phyloP scores from a whole-genome alignment of 2,888 invertebrate species.

The Hydriomena furcata region DNA sequence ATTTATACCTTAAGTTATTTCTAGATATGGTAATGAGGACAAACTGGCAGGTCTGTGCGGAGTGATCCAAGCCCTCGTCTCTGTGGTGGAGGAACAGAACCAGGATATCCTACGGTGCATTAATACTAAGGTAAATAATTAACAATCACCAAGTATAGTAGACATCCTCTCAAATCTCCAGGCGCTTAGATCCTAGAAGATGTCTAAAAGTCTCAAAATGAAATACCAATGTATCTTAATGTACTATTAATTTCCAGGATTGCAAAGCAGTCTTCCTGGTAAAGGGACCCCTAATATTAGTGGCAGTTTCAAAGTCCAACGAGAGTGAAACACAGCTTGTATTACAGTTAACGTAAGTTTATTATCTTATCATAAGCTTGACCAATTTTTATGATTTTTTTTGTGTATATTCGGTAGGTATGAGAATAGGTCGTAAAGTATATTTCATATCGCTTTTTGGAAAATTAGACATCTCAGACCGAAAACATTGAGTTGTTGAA shows the following conservation, averaged over 20 bases:
- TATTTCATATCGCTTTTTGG: too few relatives aligned
- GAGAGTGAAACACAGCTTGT: conserved; percentile 93
- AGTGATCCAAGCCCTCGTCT: conserved; percentile 96
- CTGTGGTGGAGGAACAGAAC: conserved; percentile 92
- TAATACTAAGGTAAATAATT: conserved; percentile 44
- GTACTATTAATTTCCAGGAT: conserved; percentile 70
- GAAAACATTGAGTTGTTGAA: too few relatives aligned
- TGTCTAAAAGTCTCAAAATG: too few relatives aligned
- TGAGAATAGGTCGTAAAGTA: too few relatives aligned
- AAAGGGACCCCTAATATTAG: conserved; percentile 95
- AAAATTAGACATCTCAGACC: too few relatives aligned
- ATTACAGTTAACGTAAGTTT: conserved; percentile 93
- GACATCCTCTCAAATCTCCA: too few relatives aligned
- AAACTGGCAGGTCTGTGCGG: conserved; percentile 97
- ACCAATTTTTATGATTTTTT: too few relatives aligned
- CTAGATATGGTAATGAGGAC: conserved; percentile 95
- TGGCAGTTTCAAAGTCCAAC: conserved; percentile 91
- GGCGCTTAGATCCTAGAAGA: too few relatives aligned
- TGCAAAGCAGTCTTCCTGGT: conserved; percentile 96
- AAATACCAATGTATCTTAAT: too few relatives aligned
- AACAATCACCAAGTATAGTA: too few relatives aligned
- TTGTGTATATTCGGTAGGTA: too few relatives aligned
- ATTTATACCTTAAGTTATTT: conserved; percentile 32
- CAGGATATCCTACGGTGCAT: conserved; percentile 94
- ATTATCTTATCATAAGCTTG: too few relatives aligned